Evolutionary conservation across 2,888 invertebrate species (phyloP).

Genomic region (Nasonia oneida): DNA sequence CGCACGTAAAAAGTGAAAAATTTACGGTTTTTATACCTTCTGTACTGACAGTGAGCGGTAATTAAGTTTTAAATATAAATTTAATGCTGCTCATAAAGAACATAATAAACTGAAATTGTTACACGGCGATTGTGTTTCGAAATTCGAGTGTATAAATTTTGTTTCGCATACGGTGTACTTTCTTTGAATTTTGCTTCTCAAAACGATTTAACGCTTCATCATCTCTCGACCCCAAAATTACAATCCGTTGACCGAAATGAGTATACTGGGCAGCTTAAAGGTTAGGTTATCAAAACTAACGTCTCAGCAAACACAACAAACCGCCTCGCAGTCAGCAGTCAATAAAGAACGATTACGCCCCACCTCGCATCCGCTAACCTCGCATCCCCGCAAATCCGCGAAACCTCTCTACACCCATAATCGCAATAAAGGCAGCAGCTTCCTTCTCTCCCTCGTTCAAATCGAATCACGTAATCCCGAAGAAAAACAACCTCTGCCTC

Average conservation of each 20-base stretch:
- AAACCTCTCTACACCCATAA: neutral
- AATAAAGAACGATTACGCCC: conserved; percentile 46
- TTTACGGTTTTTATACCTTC: conserved; percentile 12
- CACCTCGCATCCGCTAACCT: neutral
- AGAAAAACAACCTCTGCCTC: conserved; percentile 73
- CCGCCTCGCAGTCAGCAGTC: neutral
- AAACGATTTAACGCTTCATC: neutral
- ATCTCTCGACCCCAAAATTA: neutral
- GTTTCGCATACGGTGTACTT: neutral
- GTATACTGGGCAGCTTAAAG: too few relatives aligned
- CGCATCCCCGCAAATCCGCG: neutral
- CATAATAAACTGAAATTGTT: conserved; percentile 7
- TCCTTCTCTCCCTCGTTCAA: conserved; percentile 61
- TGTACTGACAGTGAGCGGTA: neutral
- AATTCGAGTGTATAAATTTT: neutral
- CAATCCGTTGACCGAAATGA: too few relatives aligned
- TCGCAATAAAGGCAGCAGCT: neutral
- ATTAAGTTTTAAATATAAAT: conserved; percentile 37
- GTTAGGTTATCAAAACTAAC: too few relatives aligned
- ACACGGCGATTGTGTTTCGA: conserved; percentile 26
- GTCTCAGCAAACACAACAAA: neutral
- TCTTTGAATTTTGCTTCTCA: neutral
- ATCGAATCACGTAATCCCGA: conserved; percentile 62
- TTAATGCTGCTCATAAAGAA: conserved; percentile 38
- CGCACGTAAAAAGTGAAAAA: conserved; percentile 26